Evolutionary conservation across 2,113 vertebrate species (phyloP), one percentile per base, ranked within the genome.

Genomic region (Corydoras sp.): DNA sequence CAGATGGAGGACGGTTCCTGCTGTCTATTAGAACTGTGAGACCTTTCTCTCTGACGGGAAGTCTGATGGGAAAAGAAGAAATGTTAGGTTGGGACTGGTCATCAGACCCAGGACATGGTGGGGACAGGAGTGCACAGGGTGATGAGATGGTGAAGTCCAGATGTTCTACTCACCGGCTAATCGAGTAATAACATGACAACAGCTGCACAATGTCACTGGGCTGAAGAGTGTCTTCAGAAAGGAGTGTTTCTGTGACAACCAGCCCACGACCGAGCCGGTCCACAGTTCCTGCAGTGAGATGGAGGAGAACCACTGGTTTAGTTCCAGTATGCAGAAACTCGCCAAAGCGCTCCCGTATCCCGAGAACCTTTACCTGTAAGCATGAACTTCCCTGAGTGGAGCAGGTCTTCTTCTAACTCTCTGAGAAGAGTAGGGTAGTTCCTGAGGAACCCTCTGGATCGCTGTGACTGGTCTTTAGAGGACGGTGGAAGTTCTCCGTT

Each of bases 201-300:
- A 90, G 74, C 1, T 81, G 79, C 58, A 83, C 85, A 77, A 92
- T 77, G 71, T 85, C 81, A 54, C 85, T 84, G 68, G 72, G 83
- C 29, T 69, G 81, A 76, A 79, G 69, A 11, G 84, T 79, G 13
- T 87, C 87, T 18, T 88, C 77, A 32, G 83, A 71, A 58, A 72
- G 62, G 2, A 87, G 83, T 0, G 85, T 81, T 62, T 85, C 88
- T 1, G 86, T 82, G 58, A 89, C 80, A 69, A 94, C 81, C 77
- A 96, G 77, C 43, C 89, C 90, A 48, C 91, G 88, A n/a, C 91
- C 93, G 68, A 88, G 73, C 86, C 91, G 85, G 89, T 95, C 93
- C 68, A 87, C 81, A 1, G 86, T 91, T 60, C 90, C 90, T 92
- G 75, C 4, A 24, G 14, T 31, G 12, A 30, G 14, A 18, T 4